These are phyloP conservation scores for Nudaria mundana DNA, from an alignment of 2,888 invertebrate genomes.

Conservation along the genomic window DNA sequence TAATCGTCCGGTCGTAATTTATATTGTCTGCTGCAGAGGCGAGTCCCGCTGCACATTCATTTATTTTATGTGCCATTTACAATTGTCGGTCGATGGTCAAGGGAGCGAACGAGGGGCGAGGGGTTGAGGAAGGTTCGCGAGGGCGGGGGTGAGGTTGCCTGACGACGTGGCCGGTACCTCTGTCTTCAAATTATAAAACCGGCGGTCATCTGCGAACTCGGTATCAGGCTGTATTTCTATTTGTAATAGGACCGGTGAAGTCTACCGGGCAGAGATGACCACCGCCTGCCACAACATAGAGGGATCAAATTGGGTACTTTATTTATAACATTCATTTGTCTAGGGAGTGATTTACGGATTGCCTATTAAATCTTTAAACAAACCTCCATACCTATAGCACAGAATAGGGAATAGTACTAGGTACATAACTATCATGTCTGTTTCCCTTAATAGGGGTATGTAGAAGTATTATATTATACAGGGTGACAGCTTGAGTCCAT, in stretches of 20 bases:
- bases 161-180: too few species aligned
- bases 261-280: constrained; percentile 68
- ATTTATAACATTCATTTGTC: constrained; percentile 65
- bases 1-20: constrained; percentile 82
- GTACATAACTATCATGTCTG: too few species aligned
- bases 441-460: too few species aligned
- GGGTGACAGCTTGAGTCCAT: too few species aligned
- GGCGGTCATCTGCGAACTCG: constrained; percentile 80
- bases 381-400: too few species aligned
- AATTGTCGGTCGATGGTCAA: constrained; percentile 83
- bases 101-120: constrained; percentile 64
- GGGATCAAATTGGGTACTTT: too few species aligned
- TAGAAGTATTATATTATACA: too few species aligned
- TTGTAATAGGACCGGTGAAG: constrained; percentile 65
- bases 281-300: constrained; percentile 45
- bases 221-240: constrained; percentile 79
- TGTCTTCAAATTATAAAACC: constrained; percentile 81
- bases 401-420: too few species aligned
- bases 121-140: constrained; percentile 40
- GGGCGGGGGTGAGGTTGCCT: constrained; percentile 44
- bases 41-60: constrained; percentile 82
- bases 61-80: constrained; percentile 83
- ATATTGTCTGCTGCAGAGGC: constrained; percentile 83
- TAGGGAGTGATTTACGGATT: constrained; percentile 26
- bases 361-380: constrained; percentile 16